Conservation (phyloP, 2,113 vertebrate species). For the Ctenomys sociabilis region DNA sequence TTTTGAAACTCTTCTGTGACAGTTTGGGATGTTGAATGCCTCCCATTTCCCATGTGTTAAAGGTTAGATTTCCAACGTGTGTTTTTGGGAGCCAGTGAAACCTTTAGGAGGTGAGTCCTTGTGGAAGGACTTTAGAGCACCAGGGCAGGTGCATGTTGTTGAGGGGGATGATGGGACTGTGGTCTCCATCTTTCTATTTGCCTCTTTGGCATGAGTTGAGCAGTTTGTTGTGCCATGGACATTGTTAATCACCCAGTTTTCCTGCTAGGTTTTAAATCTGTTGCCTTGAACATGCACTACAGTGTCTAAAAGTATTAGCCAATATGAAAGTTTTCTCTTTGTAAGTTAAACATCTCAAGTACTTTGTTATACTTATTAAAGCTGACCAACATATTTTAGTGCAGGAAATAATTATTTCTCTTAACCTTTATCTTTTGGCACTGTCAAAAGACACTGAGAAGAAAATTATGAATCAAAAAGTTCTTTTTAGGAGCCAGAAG, state of each 20-base stretch:
- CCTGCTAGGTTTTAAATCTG: not conserved
- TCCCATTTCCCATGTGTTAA: not conserved
- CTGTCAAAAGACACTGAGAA: slow-evolving; percentile 7
- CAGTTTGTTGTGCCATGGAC: not conserved
- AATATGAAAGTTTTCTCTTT: not conserved
- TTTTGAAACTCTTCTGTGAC: not conserved
- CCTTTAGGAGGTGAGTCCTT: not conserved
- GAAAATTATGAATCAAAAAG: slow-evolving; percentile 11
- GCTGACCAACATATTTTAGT: not conserved
- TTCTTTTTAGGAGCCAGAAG: not conserved
- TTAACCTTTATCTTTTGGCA: slow-evolving; percentile 10
- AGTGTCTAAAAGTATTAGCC: not conserved
- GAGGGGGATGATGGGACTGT: not conserved
- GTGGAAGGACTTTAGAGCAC: not conserved
- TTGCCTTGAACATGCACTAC: too few relatives aligned
- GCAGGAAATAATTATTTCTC: slow-evolving; percentile 45
- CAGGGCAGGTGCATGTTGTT: not conserved
- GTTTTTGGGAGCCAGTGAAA: not conserved
- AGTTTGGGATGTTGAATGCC: not conserved
- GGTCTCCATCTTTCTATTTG: not conserved
- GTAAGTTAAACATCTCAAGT: not conserved
- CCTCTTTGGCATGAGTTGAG: not conserved
- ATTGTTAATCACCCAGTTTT: too few relatives aligned
- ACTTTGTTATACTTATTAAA: not conserved
- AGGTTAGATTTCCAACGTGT: not conserved